A percentile compares a stretch with the other conserved stretches of the same genome.
Evolutionary conservation across 2,888 invertebrate species (phyloP).

Genomic region (Cryptosula pallasiana): DNA sequence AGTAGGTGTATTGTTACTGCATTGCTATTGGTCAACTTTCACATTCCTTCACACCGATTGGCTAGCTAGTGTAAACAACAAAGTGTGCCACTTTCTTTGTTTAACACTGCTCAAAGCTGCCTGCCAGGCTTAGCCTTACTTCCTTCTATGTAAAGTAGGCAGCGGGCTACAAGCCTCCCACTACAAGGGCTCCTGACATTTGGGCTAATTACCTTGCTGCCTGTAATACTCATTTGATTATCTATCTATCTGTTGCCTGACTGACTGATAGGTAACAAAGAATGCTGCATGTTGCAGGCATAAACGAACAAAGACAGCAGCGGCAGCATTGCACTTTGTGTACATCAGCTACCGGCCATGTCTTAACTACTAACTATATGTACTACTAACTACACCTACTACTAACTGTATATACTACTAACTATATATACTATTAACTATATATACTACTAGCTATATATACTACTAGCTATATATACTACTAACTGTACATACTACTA

Average conservation of each 20-base stretch:
- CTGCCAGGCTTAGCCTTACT: background rate
- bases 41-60: background rate
- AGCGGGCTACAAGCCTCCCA: background rate
- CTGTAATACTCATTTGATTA: background rate
- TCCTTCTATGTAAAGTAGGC: background rate
- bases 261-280: background rate
- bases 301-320: background rate
- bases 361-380: too few species aligned
- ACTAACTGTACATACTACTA: too few species aligned
- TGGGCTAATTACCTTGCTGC: background rate
- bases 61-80: background rate
- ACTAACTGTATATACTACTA: too few species aligned
- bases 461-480: too few species aligned
- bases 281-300: background rate
- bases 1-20: too few species aligned
- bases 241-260: too few species aligned
- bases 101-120: background rate
- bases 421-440: too few species aligned
- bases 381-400: too few species aligned
- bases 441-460: too few species aligned
- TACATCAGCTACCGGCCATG: too few species aligned
- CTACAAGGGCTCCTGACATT: background rate
- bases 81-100: slow-evolving; percentile 2
- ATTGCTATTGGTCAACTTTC: background rate
- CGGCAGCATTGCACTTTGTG: too few species aligned